Percentiles rank a stretch among this genome's conserved stretches.
phyloP scores from a whole-genome alignment of 2,113 vertebrate genomes.

The Mobula hypostoma region DNA sequence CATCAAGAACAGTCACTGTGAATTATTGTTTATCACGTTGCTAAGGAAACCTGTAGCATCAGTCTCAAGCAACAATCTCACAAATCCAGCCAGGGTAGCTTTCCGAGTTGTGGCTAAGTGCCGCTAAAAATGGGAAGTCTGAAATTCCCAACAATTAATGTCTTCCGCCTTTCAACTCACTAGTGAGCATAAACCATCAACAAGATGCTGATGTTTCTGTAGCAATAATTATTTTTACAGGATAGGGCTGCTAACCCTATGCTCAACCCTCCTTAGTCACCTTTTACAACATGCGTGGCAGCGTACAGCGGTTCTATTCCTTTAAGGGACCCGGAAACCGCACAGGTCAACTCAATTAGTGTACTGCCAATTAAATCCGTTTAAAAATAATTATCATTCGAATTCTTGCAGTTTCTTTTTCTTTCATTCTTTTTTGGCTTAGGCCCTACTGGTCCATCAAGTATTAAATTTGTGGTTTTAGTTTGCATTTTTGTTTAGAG shows the following conservation, averaged over 20 bases:
- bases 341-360: background rate
- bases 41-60: background rate
- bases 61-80: background rate
- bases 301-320: too few relatives aligned
- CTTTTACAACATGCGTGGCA: too few relatives aligned
- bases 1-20: background rate
- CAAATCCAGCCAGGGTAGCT: background rate
- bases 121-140: background rate
- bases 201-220: too few relatives aligned
- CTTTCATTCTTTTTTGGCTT: background rate
- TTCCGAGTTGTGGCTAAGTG: background rate
- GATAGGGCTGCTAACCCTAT: too few relatives aligned
- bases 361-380: background rate
- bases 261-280: too few relatives aligned
- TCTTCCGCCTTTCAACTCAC: too few relatives aligned
- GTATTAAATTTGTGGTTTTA: background rate
- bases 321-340: too few relatives aligned
- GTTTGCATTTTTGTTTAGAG: constrained; percentile 18
- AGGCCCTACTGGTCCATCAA: background rate
- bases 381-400: background rate
- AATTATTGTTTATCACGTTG: background rate
- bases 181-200: too few relatives aligned
- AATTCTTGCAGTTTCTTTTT: background rate
- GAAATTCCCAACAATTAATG: background rate
- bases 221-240: too few relatives aligned